Conservation (phyloP, 2,113 vertebrate genomes). For the Lasiurus borealis region DNA sequence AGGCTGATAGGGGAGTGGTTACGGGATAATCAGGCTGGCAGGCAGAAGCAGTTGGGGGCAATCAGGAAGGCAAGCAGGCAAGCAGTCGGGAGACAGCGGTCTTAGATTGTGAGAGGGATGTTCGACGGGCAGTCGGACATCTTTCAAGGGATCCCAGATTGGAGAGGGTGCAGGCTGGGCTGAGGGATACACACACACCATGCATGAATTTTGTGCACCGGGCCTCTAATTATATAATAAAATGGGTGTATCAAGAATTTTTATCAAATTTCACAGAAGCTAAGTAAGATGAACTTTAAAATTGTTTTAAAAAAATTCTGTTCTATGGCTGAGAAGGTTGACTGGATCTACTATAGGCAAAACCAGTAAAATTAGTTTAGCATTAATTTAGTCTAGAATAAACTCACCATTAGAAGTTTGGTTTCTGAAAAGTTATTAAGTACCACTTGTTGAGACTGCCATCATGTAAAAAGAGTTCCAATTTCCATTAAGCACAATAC, state of each 20-base stretch:
- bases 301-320: neutral
- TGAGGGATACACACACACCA: no score
- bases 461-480: slow-evolving; percentile 10
- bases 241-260: slow-evolving; percentile 60
- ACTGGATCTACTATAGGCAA: neutral
- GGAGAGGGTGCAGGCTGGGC: no score
- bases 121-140: no score
- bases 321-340: neutral
- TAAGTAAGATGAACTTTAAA: slow-evolving; percentile 55
- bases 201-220: no score
- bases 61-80: no score
- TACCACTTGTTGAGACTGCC: slow-evolving; percentile 49
- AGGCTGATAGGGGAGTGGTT: no score
- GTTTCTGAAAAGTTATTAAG: slow-evolving; percentile 5
- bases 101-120: no score
- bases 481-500: neutral
- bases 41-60: no score
- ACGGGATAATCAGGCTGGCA: no score
- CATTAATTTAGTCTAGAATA: neutral
- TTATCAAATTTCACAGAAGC: slow-evolving; percentile 55
- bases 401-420: neutral
- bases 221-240: slow-evolving; percentile 46
- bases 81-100: no score
- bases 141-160: no score
- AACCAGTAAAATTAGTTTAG: slow-evolving; percentile 34